These are phyloP conservation scores for Heterotis niloticus DNA, from an alignment of 2,113 vertebrate species.

Conservation along the genomic window DNA sequence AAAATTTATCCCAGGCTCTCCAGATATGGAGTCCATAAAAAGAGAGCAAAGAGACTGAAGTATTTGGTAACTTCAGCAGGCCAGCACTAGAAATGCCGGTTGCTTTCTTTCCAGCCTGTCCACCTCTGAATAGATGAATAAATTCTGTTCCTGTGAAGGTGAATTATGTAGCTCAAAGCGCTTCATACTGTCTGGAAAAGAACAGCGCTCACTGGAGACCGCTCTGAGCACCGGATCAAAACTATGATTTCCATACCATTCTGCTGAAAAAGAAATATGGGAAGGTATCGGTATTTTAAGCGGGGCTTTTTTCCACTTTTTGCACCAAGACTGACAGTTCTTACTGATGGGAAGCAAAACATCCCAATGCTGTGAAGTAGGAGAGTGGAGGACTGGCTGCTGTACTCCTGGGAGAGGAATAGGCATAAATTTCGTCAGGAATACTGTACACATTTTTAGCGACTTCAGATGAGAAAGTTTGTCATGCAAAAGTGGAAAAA, in stretches of 20 bases:
- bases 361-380: neutral
- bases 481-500: no score
- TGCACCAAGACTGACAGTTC: neutral
- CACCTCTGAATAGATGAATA: slow-evolving; percentile 87
- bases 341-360: neutral
- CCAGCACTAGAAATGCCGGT: slow-evolving; percentile 62
- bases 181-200: slow-evolving; percentile 73
- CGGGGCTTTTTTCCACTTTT: neutral
- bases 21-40: slow-evolving; percentile 59
- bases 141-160: slow-evolving; percentile 85
- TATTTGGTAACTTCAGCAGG: slow-evolving; percentile 73
- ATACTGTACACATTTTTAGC: no score
- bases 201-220: slow-evolving; percentile 78
- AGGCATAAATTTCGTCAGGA: no score
- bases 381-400: no score
- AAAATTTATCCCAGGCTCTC: slow-evolving; percentile 65
- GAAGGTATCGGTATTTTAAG: neutral
- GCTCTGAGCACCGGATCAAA: slow-evolving; percentile 96
- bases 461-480: no score
- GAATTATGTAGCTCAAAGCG: slow-evolving; percentile 96
- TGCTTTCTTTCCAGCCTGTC: slow-evolving; percentile 58
- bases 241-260: slow-evolving; percentile 55
- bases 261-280: neutral
- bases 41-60: slow-evolving; percentile 63
- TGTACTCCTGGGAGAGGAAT: no score